Evolutionary conservation across 2,797 vertebrate species (phyloP).

Genomic region (Cottoperca gobio): DNA sequence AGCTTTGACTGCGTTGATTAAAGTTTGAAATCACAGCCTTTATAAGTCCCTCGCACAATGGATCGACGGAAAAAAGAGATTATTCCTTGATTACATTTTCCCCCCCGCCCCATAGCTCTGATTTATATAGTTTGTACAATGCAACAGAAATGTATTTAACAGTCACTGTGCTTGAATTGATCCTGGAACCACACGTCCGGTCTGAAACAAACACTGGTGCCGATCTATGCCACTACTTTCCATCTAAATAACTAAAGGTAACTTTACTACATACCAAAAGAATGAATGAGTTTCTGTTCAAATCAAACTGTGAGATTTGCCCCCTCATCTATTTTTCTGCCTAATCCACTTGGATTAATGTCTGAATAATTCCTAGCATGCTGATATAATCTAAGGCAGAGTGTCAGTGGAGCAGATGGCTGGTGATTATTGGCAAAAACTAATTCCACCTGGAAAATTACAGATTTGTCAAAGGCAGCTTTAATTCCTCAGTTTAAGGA

Average conservation of each 20-base stretch:
- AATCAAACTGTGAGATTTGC: conserved; percentile 64
- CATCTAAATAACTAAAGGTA: neutral
- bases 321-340: conserved; percentile 57
- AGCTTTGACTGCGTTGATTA: conserved; percentile 36
- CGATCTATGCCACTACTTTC: neutral
- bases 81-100: conserved; percentile 44
- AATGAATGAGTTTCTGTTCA: neutral
- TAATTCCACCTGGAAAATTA: conserved; percentile 11
- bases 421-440: conserved; percentile 48
- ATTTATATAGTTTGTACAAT: conserved; percentile 21
- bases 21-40: conserved; percentile 45
- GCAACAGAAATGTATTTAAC: neutral
- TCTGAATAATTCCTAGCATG: conserved; percentile 72
- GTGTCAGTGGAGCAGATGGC: conserved; percentile 75
- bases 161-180: neutral
- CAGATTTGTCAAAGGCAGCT: conserved; percentile 18
- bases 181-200: neutral
- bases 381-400: conserved; percentile 71
- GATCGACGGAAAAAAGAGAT: conserved; percentile 50
- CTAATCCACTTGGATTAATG: conserved; percentile 83
- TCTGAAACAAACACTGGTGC: neutral
- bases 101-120: too few relatives aligned
- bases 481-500: neutral
- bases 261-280: neutral
- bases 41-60: conserved; percentile 30